Base-by-base conservation (phyloP, 2,113 vertebrate genomes). In the Thymallus thymallus region DNA sequence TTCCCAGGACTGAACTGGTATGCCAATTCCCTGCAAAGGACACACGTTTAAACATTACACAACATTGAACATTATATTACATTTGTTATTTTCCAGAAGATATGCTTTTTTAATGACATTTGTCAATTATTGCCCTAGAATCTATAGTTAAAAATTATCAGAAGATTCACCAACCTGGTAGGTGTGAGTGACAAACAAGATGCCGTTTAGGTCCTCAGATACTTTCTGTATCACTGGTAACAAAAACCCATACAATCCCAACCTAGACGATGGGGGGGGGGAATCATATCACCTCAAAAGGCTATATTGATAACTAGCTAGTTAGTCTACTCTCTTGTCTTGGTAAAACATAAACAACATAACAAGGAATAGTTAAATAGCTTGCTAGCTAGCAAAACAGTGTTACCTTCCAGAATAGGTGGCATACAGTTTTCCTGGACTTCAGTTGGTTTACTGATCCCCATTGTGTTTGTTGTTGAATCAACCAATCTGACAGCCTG, bases 1-100 rank as follows among this genome's bases (percentile, higher is more conserved):
- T 98, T 35, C 97, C 97, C 78, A 99, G 87, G 41, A 96, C 95
- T 88, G 83, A 99, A 98, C 93, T 99, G 97, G 82, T 95, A 95
- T 3, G 96, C 97, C 84, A 99, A 91, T 79, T 98, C 97, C 86
- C 97, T 98, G 89, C 10, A 14, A 13, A 14, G 75, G 55, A 68
- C 6, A 51, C 3, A 51, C 0, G 48, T 51, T 51, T 51, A 18
- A 51, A 51, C 14, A 51, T 51, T 51, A 51, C 48, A 18, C 35
- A n/a, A n/a, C n/a, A n/a, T n/a, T n/a, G n/a, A 41, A 41, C 35
- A 41, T 41, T 41, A 41, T 10, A 41, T n/a, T 41, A 41, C 16
- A 18, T 51, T 16, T 16, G 5, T n/a, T n/a, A n/a, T n/a, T n/a
- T n/a, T n/a, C n/a, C 16, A 51, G 48, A 18, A 51, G 48, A 45